These are phyloP conservation scores for Drosophila tsacasi DNA, from an alignment of 1,140 invertebrate genomes.

Conservation along the genomic window DNA sequence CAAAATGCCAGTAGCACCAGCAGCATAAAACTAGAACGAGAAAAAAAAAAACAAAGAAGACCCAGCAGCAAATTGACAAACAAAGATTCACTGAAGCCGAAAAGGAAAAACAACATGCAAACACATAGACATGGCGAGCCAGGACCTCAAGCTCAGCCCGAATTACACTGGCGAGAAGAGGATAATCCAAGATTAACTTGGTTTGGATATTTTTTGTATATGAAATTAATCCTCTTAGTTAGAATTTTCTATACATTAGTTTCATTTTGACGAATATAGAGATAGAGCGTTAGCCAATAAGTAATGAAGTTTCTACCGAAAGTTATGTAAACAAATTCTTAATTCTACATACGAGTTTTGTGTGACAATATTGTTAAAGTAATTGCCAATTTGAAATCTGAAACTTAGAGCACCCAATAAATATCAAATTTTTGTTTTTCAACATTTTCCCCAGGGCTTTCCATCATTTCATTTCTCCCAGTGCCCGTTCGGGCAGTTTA, in stretches of 20 bases:
- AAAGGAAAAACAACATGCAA: conserved; percentile 60
- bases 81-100: conserved; percentile 56
- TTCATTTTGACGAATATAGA: too few relatives aligned
- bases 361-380: background rate
- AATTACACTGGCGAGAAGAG: conserved; percentile 16
- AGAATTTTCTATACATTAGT: too few relatives aligned
- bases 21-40: conserved; percentile 6
- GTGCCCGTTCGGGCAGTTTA: conserved; percentile 55
- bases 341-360: background rate
- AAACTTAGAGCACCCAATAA: background rate
- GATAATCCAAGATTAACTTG: too few relatives aligned
- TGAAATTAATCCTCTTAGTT: background rate
- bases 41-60: conserved; percentile 41
- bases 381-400: background rate
- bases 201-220: background rate
- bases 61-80: conserved; percentile 58
- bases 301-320: background rate
- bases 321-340: background rate
- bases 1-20: conserved; percentile 46
- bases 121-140: conserved; percentile 21
- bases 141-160: conserved; percentile 12
- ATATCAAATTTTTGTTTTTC: background rate
- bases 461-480: background rate
- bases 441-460: background rate
- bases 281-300: background rate